Evolutionary conservation across 2,797 vertebrate genomes (phyloP).

Genomic region (Lates japonicus): DNA sequence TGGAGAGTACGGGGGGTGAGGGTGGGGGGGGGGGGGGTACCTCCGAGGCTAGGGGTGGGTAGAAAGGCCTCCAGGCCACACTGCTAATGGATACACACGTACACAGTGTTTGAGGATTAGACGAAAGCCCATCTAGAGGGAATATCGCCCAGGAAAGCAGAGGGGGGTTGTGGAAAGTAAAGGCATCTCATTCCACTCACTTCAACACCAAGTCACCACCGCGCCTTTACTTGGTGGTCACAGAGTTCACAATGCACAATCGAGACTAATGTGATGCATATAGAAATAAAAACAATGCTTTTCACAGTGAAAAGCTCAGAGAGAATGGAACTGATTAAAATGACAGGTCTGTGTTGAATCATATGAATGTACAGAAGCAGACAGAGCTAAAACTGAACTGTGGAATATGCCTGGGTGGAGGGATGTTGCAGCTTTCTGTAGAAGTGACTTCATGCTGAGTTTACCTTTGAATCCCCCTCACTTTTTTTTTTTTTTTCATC

Average conservation of each 20-base stretch:
- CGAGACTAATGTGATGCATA: conserved; percentile 1
- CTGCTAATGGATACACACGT: conserved; percentile 80
- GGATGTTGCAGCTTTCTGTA: conserved; percentile 36
- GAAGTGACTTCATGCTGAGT: conserved; percentile 54
- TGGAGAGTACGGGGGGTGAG: conserved; percentile 45
- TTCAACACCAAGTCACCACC: conserved; percentile 37
- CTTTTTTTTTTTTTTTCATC: conserved; percentile 53
- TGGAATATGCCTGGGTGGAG: conserved; percentile 9
- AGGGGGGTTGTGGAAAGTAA: conserved; percentile 46
- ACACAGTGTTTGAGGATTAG: conserved; percentile 88
- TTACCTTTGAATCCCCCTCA: conserved; percentile 59
- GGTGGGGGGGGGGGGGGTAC: conserved; percentile 1
- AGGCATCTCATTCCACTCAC: conserved; percentile 67
- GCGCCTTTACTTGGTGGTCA: conserved; percentile 17
- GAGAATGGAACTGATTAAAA: conserved; percentile 25
- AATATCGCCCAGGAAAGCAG: conserved; percentile 61
- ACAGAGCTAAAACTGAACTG: conserved; percentile 19
- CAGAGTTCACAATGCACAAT: conserved; percentile 23
- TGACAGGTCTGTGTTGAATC: conserved; percentile 31
- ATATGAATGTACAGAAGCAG: conserved; percentile 9
- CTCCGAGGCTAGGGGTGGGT: conserved; percentile 47
- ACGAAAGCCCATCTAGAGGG: conserved; percentile 75
- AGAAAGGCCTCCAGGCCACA: conserved; percentile 71
- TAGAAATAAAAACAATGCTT: background rate
- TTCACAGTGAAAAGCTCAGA: conserved; percentile 7